Evolutionary conservation across 1,140 invertebrate genomes (phyloP), one percentile per base, ranked within the genome.

Genomic region (Apis dorsata): DNA sequence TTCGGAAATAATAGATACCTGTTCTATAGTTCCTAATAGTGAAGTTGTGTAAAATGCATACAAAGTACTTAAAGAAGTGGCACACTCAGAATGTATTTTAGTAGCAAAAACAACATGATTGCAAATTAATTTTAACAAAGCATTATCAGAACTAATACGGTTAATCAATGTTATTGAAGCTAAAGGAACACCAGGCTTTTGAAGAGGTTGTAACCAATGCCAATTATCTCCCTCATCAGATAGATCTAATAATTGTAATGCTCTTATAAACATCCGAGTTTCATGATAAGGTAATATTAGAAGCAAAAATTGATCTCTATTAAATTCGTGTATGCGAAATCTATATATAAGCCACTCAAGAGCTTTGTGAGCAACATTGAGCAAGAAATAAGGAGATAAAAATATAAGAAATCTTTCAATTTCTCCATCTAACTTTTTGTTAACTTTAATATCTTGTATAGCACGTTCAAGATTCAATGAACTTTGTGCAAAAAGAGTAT

Each of bases 321-420:
- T 99, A 91, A 97, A 99, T 72, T 97, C 94, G 90, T 99, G 97
- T 83, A 99, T 97, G 70, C 97, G 96, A 92, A 97, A 99, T 89
- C 98, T 96, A 84, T 97, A 95, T 70, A 99, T 96, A 5, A 99
- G 94, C 98, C 98, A 99, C 95, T 99, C 99, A 49, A 99, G 92
- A 34, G 97, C 96, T 95, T 99, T 97, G 79, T 99, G 97, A 15
- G 98, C 95, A 19, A 97, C 95, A 90, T 96, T 97, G 0, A 98
- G 92, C 59, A 98, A 92, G 88, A 99, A 96, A 92, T 98, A 99
- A 10, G 98, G 98, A 1, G 98, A 98, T 15, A 99, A 86, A 60
- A 96, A 93, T 60, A 97, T 92, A 0, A 99, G 92, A 94, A 99
- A 99, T 81, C 96, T 96, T 72, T 95, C 95, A n/a, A 99, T 97